Evolutionary conservation across 2,113 vertebrate genomes (phyloP).

Genomic region (Sminthopsis crassicaudata): DNA sequence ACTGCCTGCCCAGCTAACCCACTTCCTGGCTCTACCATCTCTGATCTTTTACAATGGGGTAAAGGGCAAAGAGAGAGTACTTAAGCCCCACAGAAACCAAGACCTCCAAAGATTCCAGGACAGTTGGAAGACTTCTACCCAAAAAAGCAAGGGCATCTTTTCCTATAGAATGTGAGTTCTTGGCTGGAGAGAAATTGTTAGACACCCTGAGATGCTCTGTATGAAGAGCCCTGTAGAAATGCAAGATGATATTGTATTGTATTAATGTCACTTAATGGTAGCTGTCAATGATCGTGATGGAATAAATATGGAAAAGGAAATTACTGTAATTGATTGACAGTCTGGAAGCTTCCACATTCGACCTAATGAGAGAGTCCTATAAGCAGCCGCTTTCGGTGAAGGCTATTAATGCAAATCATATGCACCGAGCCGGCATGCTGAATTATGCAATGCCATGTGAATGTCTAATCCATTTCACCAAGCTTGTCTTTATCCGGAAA

Average conservation of each 20-base stretch:
- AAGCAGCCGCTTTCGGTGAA: conserved; percentile 78
- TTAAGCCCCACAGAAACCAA: neutral
- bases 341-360: conserved; percentile 85
- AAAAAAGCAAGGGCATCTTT: conserved; percentile 55
- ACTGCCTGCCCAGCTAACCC: neutral
- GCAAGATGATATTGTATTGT: conserved; percentile 84
- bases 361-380: conserved; percentile 86
- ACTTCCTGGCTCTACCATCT: neutral
- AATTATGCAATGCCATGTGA: conserved; percentile 85
- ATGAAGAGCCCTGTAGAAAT: conserved; percentile 78
- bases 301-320: conserved; percentile 90
- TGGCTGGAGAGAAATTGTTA: conserved; percentile 69
- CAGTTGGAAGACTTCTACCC: neutral
- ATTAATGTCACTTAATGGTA: conserved; percentile 88
- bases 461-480: conserved; percentile 84
- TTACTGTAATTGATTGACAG: conserved; percentile 89
- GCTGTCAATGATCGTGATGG: conserved; percentile 86
- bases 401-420: conserved; percentile 89
- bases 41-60: neutral
- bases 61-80: conserved; percentile 42
- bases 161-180: conserved; percentile 69
- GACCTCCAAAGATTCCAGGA: conserved; percentile 44
- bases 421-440: conserved; percentile 86
- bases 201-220: conserved; percentile 72
- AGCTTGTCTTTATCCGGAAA: conserved; percentile 83